A percentile compares a stretch with the other conserved stretches of the same genome.
Evolutionary conservation across 1,140 invertebrate species (phyloP).

Genomic region (Pseudomyrmex dendroicus): DNA sequence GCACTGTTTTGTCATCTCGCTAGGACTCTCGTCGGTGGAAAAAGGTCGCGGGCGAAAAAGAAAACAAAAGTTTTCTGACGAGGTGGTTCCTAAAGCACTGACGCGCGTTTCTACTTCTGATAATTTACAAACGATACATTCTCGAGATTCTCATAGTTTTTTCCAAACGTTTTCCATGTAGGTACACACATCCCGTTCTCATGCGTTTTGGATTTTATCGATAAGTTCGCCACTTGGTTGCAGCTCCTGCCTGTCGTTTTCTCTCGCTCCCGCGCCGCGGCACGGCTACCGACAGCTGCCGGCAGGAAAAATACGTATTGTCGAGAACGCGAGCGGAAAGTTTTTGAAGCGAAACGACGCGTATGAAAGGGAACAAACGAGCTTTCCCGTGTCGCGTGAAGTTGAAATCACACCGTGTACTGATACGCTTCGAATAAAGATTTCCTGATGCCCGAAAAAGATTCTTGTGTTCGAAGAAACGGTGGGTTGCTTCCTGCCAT

Average conservation of each 20-base stretch:
- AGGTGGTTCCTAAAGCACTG: conserved; percentile 1
- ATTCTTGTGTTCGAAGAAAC: neutral
- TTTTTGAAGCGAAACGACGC: conserved; percentile 40
- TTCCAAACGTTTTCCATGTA: neutral
- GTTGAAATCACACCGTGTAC: conserved; percentile 7
- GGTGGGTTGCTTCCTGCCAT: neutral
- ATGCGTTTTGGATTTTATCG: conserved; percentile 39
- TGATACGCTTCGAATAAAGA: conserved; percentile 2
- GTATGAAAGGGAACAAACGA: conserved; percentile 47
- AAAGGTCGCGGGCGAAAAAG: conserved; percentile 16
- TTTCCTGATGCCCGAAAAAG: neutral
- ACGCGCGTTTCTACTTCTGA: neutral
- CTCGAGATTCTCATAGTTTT: neutral
- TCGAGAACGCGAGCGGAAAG: conserved; percentile 33
- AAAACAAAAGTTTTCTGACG: neutral
- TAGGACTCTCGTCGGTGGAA: conserved; percentile 44
- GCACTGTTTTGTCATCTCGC: conserved; percentile 60
- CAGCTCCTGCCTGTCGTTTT: neutral
- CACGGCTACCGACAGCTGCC: neutral
- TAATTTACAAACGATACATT: conserved; percentile 2
- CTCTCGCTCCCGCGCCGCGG: neutral
- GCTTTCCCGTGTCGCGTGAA: conserved; percentile 1
- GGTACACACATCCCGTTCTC: conserved; percentile 1
- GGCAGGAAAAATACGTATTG: conserved; percentile 28
- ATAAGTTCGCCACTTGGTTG: conserved; percentile 7